A percentile compares a stretch with the other conserved stretches of the same genome.
Conservation (phyloP, 2,888 invertebrate genomes). For the Synergus laeviventris region DNA sequence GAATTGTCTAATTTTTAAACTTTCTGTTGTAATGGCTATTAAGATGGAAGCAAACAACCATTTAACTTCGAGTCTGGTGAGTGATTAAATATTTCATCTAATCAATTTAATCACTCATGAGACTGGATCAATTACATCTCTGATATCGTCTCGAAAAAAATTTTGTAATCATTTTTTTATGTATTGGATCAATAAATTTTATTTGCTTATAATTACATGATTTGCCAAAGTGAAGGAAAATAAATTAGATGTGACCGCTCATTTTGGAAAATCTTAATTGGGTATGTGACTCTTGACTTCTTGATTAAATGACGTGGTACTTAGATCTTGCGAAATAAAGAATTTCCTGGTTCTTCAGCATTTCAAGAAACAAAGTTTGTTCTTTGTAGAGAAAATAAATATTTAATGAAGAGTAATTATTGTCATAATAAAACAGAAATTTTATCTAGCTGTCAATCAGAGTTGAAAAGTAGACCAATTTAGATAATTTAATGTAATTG, state of each 20-base stretch:
- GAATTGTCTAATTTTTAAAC: slow-evolving; percentile 10
- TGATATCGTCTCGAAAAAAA: slow-evolving; percentile 5
- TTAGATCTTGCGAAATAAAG: slow-evolving; percentile 23
- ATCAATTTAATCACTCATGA: slow-evolving; percentile 20
- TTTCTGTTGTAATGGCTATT: neutral
- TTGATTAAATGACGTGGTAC: slow-evolving; percentile 22
- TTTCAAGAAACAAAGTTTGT: neutral
- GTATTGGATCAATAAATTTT: too few species aligned
- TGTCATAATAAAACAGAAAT: neutral
- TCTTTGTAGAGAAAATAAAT: neutral
- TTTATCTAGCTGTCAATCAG: too few species aligned
- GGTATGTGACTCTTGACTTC: slow-evolving; percentile 7
- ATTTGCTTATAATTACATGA: too few species aligned
- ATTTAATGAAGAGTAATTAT: neutral
- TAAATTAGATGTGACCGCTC: neutral
- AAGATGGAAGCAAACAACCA: neutral
- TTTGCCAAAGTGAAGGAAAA: slow-evolving; percentile 9
- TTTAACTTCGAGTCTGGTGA: slow-evolving; percentile 1
- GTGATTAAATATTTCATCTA: slow-evolving; percentile 27
- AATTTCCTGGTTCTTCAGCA: slow-evolving; percentile 6
- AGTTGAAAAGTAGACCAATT: neutral
- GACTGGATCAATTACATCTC: neutral
- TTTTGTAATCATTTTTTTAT: neutral
- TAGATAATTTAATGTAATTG: neutral
- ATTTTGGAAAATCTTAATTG: neutral